Base-by-base conservation (phyloP, 2,113 vertebrate genomes). In the Nothocercus julius region DNA sequence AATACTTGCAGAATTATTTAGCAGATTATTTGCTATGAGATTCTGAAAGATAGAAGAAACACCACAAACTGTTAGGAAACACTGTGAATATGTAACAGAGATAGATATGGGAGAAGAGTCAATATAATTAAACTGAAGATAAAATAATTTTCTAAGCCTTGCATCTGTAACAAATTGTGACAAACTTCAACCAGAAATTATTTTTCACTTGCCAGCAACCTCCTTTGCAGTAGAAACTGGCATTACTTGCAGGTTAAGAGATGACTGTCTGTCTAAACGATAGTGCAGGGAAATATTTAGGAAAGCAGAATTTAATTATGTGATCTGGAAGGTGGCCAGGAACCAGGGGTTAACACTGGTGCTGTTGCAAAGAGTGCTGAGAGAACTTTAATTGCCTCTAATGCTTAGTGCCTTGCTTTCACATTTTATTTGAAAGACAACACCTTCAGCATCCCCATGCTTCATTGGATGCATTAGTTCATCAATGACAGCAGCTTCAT, bases 361-460 rank as follows among this genome's bases (percentile, higher is more conserved):
- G 74, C 70, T 79, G 53, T 70, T 95, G 89, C 69, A 76, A 81
- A 90, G 69, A 90, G 30, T 92, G 68, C 80, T 93, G 66, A 87
- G 89, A 92, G 75, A 81, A 83, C 89, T 96, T 96, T 95, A 94
- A 94, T 95, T 96, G 90, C 51, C 38, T 95, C 47, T 93, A 88
- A 92, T 64, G 42, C 76, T 89, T 91, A 84, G 19, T 76, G 80
- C 47, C 73, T 95, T 91, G 79, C 82, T 93, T 96, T 86, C 82
- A 89, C 85, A 80, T 90, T 94, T 92, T 61, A 85, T 96, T 89
- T 95, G 93, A 76, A 91, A 95, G 85, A 91, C 84, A 95, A 53
- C 87, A 96, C 85, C 82, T 96, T 96, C 79, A 95, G 69, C 85
- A 78, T 77, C 92, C 79, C 4, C 8, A 44, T 88, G 82, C 74